Conservation (phyloP, 2,888 invertebrate genomes). For the Nysson spinosus region DNA sequence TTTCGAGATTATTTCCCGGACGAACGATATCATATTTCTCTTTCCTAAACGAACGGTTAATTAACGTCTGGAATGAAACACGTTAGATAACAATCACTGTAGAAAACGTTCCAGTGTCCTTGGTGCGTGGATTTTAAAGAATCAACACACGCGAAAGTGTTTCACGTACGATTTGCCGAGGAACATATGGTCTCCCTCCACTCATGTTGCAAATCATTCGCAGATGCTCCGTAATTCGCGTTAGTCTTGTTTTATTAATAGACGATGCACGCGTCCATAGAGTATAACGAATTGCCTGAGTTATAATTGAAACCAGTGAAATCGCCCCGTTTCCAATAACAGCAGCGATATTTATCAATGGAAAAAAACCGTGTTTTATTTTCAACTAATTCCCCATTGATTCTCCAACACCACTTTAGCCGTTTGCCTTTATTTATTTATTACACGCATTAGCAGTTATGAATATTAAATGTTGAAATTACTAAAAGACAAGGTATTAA, state of each 20-base stretch:
- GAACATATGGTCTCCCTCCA: neutral
- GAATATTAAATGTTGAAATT: too few relatives aligned
- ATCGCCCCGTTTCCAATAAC: too few relatives aligned
- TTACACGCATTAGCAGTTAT: too few relatives aligned
- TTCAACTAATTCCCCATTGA: too few relatives aligned
- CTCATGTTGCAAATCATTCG: slow-evolving; percentile 16
- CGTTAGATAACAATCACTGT: neutral
- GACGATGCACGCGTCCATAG: slow-evolving; percentile 19
- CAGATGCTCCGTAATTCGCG: slow-evolving; percentile 20
- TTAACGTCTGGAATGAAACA: slow-evolving; percentile 13
- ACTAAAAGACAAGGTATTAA: too few relatives aligned
- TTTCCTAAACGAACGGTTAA: slow-evolving; percentile 3
- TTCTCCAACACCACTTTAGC: too few relatives aligned
- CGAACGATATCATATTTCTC: neutral
- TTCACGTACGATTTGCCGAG: neutral
- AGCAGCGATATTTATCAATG: too few relatives aligned
- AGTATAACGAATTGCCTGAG: neutral
- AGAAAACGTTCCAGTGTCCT: slow-evolving; percentile 22
- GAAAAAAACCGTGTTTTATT: too few relatives aligned
- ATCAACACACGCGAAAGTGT: neutral
- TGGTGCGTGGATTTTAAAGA: slow-evolving; percentile 18
- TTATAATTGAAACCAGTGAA: too few relatives aligned
- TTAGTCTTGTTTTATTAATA: slow-evolving; percentile 58
- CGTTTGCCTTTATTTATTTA: too few relatives aligned
- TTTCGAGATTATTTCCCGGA: slow-evolving; percentile 15